phyloP scores from a whole-genome alignment of 2,797 vertebrate species.

The Clarias platycephalus region DNA sequence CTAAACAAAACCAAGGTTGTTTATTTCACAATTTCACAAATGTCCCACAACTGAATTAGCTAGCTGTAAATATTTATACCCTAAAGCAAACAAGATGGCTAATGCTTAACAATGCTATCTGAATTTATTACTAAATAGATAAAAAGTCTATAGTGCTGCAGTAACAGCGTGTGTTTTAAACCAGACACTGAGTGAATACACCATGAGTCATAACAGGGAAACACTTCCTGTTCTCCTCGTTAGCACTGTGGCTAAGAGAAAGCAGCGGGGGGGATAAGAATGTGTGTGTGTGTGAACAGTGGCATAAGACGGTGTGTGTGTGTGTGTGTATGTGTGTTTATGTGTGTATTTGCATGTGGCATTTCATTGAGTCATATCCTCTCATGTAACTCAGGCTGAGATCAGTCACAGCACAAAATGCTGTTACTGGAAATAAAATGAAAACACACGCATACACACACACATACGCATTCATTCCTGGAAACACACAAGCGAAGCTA shows the following conservation, averaged over 20 bases:
- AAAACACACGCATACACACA: slow-evolving; percentile 50
- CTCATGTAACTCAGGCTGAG: not conserved
- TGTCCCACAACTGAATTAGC: not conserved
- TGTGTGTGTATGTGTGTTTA: slow-evolving; percentile 3
- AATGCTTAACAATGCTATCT: not conserved
- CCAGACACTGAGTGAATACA: not conserved
- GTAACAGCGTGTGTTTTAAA: not conserved
- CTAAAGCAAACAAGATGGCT: not conserved
- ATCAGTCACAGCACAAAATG: slow-evolving; percentile 15
- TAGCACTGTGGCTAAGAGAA: slow-evolving; percentile 17
- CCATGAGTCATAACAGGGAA: slow-evolving; percentile 32
- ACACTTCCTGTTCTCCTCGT: slow-evolving; percentile 28
- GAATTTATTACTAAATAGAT: not conserved
- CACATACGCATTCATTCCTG: slow-evolving; percentile 63
- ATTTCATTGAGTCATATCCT: slow-evolving; percentile 39
- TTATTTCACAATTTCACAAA: not conserved
- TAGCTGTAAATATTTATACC: not conserved
- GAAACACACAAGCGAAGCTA: slow-evolving; percentile 58
- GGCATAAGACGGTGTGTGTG: not conserved
- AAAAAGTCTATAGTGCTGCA: not conserved
- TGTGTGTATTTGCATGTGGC: slow-evolving; percentile 1
- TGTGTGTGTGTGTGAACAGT: not conserved
- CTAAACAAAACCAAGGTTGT: not conserved
- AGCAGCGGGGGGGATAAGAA: not conserved
- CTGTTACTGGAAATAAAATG: slow-evolving; percentile 70